These are phyloP conservation scores for Notolepis coatsorum DNA, from an alignment of 2,797 vertebrate genomes.

Conservation along the genomic window DNA sequence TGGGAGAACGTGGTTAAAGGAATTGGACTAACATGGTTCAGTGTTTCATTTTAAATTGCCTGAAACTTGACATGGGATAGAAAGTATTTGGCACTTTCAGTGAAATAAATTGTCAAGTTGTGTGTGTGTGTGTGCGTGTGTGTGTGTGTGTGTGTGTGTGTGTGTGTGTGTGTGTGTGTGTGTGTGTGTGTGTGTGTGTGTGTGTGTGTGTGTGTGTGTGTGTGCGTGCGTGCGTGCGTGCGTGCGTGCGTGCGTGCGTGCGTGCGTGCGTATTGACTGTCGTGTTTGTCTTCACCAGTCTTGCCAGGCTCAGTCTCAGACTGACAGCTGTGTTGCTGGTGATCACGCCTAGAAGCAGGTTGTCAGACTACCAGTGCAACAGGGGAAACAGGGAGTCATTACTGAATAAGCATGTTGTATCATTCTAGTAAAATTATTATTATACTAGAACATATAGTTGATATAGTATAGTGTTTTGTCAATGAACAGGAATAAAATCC, in stretches of 20 bases:
- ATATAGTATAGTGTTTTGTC: no score
- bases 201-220: neutral
- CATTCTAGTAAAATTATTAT: no score
- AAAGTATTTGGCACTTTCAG: no score
- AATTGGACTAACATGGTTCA: no score
- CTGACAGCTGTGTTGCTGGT: constrained; percentile 29
- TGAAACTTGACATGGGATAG: no score
- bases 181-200: constrained; percentile 8
- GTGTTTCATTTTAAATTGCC: no score
- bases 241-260: neutral
- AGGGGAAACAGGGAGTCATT: neutral
- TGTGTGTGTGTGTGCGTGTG: neutral
- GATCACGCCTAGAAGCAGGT: constrained; percentile 22
- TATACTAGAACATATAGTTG: no score
- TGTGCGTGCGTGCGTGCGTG: neutral
- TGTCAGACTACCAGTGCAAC: constrained; percentile 27
- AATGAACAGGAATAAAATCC: no score
- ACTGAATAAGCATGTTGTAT: no score
- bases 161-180: neutral
- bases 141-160: neutral
- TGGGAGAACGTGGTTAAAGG: no score
- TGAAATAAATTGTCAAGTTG: constrained; percentile 25
- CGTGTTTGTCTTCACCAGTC: constrained; percentile 16
- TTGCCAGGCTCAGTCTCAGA: neutral
- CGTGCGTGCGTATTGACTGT: constrained; percentile 25